phyloP scores from a whole-genome alignment of 1,140 invertebrate species.

The Caenorhabditis inopinata region DNA sequence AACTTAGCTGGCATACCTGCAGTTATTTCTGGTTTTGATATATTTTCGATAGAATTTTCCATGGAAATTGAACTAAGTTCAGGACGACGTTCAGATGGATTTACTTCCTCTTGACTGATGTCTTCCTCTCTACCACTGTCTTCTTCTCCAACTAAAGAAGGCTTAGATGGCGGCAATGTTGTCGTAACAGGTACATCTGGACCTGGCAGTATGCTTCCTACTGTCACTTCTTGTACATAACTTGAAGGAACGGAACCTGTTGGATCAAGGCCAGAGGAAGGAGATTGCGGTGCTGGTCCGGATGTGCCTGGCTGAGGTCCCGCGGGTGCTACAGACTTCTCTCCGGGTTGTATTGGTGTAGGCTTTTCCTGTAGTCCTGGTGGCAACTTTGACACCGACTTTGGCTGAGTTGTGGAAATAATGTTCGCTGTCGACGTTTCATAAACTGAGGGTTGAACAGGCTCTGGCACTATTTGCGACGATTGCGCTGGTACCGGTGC shows the following conservation, averaged over 20 bases:
- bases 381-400: too few species aligned
- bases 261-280: background rate
- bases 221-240: too few species aligned
- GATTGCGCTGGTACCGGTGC: too few species aligned
- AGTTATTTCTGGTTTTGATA: background rate
- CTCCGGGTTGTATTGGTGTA: too few species aligned
- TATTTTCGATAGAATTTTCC: conserved; percentile 1
- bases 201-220: background rate
- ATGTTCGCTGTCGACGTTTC: too few species aligned
- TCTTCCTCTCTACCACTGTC: background rate
- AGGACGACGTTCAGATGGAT: conserved; percentile 10
- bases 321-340: too few species aligned
- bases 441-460: too few species aligned
- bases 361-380: too few species aligned
- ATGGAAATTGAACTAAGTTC: conserved; percentile 11
- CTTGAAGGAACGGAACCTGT: too few species aligned
- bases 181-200: background rate
- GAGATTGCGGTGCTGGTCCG: background rate
- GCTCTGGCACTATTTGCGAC: too few species aligned
- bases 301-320: background rate
- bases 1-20: background rate
- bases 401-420: too few species aligned
- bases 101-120: background rate
- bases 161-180: background rate
- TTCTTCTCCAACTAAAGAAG: background rate